Evolutionary conservation across 2,888 invertebrate species (phyloP).

Genomic region (Drosophila gaucha): DNA sequence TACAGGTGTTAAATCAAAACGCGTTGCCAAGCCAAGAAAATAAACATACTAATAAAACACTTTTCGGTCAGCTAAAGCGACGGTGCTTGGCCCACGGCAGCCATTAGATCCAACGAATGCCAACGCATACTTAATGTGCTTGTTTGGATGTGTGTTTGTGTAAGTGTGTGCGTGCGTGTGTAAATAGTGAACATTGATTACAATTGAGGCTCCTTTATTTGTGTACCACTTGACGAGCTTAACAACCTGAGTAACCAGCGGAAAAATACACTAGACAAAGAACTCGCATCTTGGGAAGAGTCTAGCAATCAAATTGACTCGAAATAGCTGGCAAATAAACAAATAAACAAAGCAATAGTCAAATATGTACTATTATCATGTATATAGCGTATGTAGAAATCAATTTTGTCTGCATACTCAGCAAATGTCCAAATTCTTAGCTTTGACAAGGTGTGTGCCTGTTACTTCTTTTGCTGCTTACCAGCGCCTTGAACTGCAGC

Average conservation of each 20-base stretch:
- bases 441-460: conserved; percentile 26
- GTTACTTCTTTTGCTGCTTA: conserved; percentile 4
- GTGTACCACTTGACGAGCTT: conserved; percentile 5
- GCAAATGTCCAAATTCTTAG: conserved; percentile 30
- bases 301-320: conserved; percentile 39
- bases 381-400: conserved; percentile 25
- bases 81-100: conserved; percentile 17
- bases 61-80: conserved; percentile 22
- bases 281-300: conserved; percentile 1
- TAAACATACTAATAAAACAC: conserved; percentile 69
- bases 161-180: conserved; percentile 1
- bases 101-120: conserved; percentile 35
- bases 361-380: conserved; percentile 16
- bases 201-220: conserved; percentile 24
- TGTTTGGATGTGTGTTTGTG: background rate
- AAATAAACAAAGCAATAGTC: conserved; percentile 33
- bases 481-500: conserved; percentile 17
- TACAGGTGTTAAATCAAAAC: conserved; percentile 74
- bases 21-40: conserved; percentile 34
- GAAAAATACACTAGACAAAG: conserved; percentile 16
- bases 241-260: conserved; percentile 17
- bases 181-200: conserved; percentile 27
- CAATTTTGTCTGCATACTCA: conserved; percentile 38
- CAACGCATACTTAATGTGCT: conserved; percentile 23
- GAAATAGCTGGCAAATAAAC: conserved; percentile 25